Conservation (phyloP, 2,888 invertebrate genomes). For the Drosophila prolongata region DNA sequence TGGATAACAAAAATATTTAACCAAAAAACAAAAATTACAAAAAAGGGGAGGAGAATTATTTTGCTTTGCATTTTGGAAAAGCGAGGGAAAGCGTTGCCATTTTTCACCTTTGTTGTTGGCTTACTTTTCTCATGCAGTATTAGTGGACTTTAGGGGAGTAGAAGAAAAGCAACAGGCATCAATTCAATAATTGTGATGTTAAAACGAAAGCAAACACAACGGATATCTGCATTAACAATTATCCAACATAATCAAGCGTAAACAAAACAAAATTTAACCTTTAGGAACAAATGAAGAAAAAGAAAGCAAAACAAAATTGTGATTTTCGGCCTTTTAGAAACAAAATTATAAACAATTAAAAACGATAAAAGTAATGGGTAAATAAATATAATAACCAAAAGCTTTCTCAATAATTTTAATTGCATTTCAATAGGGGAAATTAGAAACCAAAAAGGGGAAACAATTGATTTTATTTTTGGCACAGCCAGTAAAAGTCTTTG, state of each 20-base stretch:
- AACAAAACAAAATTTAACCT: slow-evolving; percentile 72
- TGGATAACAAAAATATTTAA: slow-evolving; percentile 48
- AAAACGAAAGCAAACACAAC: slow-evolving; percentile 25
- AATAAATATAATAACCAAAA: slow-evolving; percentile 36
- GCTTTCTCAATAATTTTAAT: slow-evolving; percentile 54
- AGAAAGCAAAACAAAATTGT: slow-evolving; percentile 82
- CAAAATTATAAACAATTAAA: slow-evolving; percentile 70
- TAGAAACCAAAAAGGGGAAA: slow-evolving; percentile 8
- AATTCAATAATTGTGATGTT: slow-evolving; percentile 81
- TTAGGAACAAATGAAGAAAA: slow-evolving; percentile 79
- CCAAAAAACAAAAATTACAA: slow-evolving; percentile 45
- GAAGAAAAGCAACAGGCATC: slow-evolving; percentile 59
- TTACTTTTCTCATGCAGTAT: slow-evolving; percentile 74
- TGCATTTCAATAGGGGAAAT: slow-evolving; percentile 45
- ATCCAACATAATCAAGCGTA: slow-evolving; percentile 42
- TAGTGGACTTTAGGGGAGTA: slow-evolving; percentile 48
- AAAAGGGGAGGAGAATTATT: slow-evolving; percentile 35
- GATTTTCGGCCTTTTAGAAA: slow-evolving; percentile 83
- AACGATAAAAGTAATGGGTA: slow-evolving; percentile 36
- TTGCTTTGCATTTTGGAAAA: slow-evolving; percentile 60
- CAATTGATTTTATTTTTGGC: slow-evolving; percentile 20
- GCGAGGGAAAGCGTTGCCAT: slow-evolving; percentile 42
- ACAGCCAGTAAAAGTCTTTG: slow-evolving; percentile 34
- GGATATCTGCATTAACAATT: slow-evolving; percentile 41
- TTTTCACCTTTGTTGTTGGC: slow-evolving; percentile 71